These are phyloP conservation scores for Sisor rabdophorus DNA, from an alignment of 2,113 vertebrate species.

Conservation along the genomic window DNA sequence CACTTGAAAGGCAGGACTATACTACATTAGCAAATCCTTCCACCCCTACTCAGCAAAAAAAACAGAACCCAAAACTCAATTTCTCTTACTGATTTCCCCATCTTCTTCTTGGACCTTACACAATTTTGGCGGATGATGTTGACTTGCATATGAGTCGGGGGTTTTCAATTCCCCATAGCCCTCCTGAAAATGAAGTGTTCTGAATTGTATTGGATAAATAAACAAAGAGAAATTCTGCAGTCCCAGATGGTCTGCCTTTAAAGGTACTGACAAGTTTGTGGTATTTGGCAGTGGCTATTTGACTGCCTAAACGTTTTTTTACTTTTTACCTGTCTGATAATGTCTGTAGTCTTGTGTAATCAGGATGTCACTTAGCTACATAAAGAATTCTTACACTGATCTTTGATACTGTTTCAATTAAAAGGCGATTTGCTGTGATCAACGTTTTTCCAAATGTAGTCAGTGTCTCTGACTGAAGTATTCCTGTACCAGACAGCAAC, in stretches of 20 bases:
- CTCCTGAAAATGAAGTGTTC: background rate
- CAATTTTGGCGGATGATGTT: slow-evolving; percentile 12
- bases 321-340: background rate
- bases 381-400: background rate
- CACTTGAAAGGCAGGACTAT: slow-evolving; percentile 63
- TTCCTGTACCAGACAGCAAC: slow-evolving; percentile 7
- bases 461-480: background rate
- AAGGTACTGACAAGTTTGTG: background rate
- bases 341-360: background rate
- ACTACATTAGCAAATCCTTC: slow-evolving; percentile 67
- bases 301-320: background rate
- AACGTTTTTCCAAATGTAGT: background rate
- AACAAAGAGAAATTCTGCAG: background rate
- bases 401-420: background rate
- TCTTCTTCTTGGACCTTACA: background rate
- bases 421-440: background rate
- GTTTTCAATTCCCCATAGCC: background rate
- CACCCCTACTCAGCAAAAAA: background rate
- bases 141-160: background rate
- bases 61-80: background rate
- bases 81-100: background rate
- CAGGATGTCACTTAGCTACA: background rate
- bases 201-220: background rate
- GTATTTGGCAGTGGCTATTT: background rate
- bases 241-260: background rate